Conservation (phyloP, 2,113 vertebrate species). For the Tyrannus savana region DNA sequence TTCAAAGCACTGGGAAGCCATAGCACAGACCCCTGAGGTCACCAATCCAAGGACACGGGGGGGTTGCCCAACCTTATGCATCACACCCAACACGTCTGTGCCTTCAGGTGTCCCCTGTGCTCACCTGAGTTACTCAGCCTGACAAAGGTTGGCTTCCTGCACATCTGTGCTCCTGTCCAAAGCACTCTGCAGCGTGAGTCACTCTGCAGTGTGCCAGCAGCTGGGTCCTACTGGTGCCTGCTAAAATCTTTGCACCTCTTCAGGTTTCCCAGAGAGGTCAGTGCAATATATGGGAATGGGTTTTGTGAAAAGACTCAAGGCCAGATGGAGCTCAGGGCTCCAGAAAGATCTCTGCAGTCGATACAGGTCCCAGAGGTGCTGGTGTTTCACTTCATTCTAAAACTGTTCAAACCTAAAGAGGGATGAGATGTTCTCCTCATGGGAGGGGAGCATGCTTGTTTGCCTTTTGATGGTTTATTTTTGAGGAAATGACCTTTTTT, state of each 20-base stretch:
- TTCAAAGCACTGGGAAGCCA: not conserved
- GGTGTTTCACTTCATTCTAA: not conserved
- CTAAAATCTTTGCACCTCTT: not conserved
- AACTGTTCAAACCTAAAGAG: not conserved
- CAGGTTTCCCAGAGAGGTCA: not conserved
- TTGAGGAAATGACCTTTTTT: slow-evolving; percentile 32
- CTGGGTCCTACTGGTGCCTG: not conserved
- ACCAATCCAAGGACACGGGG: accelerated
- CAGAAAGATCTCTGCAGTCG: not conserved
- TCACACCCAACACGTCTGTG: accelerated
- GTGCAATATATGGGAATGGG: not conserved
- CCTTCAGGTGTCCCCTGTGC: not conserved
- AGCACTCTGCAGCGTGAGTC: not conserved
- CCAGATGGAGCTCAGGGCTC: not conserved
- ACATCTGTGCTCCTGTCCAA: not conserved
- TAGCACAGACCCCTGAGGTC: not conserved
- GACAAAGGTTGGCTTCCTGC: not conserved
- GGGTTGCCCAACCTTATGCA: not conserved
- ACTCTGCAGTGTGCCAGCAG: not conserved
- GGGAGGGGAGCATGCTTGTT: not conserved
- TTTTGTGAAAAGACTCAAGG: not conserved
- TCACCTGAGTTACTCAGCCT: slow-evolving; percentile 37
- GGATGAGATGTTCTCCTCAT: not conserved
- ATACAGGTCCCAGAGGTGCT: not conserved
- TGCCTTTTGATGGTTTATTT: slow-evolving; percentile 17